These are phyloP conservation scores for Agrochola macilenta DNA, from an alignment of 2,888 invertebrate species.

Conservation along the genomic window DNA sequence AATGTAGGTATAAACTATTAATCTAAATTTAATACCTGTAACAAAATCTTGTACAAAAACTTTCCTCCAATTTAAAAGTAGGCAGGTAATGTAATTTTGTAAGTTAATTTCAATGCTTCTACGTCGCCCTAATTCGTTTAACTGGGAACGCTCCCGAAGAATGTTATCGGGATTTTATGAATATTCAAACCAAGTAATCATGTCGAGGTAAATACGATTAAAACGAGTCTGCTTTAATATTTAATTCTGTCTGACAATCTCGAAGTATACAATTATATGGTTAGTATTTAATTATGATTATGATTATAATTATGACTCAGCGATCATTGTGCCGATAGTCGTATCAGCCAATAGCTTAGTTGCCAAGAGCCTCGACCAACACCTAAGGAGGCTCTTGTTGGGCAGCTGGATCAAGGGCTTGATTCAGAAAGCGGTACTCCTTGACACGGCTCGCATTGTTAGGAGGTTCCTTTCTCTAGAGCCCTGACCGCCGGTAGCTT, in stretches of 20 bases:
- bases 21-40: not conserved
- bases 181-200: conserved; percentile 79
- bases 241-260: conserved; percentile 25
- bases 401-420: too few species aligned
- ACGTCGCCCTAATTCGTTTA: conserved; percentile 71
- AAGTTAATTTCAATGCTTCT: conserved; percentile 60
- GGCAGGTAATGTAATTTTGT: conserved; percentile 52
- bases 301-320: too few species aligned
- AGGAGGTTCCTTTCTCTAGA: too few species aligned
- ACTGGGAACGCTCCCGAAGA: conserved; percentile 72
- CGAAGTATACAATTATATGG: not conserved
- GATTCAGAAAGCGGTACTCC: too few species aligned
- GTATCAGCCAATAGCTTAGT: too few species aligned
- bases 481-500: too few species aligned
- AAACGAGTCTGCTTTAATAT: conserved; percentile 72
- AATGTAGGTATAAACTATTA: not conserved
- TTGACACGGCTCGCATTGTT: too few species aligned
- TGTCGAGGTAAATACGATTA: conserved; percentile 77
- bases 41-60: conserved; percentile 39
- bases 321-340: too few species aligned
- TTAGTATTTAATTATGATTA: conserved; percentile 7
- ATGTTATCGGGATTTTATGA: conserved; percentile 77
- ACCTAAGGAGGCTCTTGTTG: too few species aligned
- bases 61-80: conserved; percentile 45
- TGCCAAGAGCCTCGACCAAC: too few species aligned